Conservation (phyloP, 2,888 invertebrate species). For the Oconnorella tubifera region DNA sequence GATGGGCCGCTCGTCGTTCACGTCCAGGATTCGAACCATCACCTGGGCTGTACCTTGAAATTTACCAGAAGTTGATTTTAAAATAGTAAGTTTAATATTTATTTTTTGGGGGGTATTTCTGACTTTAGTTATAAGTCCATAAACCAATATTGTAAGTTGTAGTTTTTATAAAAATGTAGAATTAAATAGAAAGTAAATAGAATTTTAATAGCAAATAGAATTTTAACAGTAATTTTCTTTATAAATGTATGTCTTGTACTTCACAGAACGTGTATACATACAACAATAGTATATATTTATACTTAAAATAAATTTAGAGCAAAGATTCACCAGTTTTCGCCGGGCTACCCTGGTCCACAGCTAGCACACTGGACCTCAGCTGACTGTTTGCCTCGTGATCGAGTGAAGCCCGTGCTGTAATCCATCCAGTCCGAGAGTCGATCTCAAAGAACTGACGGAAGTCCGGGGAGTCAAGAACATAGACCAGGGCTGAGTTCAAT, state of each 20-base stretch:
- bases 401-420: conserved; percentile 37
- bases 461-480: background rate
- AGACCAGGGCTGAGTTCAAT: conserved; percentile 1
- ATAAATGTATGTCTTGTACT: too few relatives aligned
- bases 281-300: too few relatives aligned
- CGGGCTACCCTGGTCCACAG: conserved; percentile 19
- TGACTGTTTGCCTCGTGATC: conserved; percentile 18
- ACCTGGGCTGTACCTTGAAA: conserved; percentile 15
- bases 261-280: too few relatives aligned
- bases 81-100: background rate
- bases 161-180: too few relatives aligned
- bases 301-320: too few relatives aligned
- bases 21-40: conserved; percentile 20
- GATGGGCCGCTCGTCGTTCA: conserved; percentile 23
- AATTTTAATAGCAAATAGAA: too few relatives aligned
- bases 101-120: too few relatives aligned
- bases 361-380: conserved; percentile 16
- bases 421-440: conserved; percentile 38
- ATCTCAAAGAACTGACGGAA: conserved; percentile 15
- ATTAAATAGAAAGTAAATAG: too few relatives aligned
- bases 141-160: too few relatives aligned
- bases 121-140: too few relatives aligned
- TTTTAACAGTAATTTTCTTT: too few relatives aligned
- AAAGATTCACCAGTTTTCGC: conserved; percentile 6
- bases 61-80: background rate